Conservation (phyloP, 2,113 vertebrate genomes). For the Charina bottae region DNA sequence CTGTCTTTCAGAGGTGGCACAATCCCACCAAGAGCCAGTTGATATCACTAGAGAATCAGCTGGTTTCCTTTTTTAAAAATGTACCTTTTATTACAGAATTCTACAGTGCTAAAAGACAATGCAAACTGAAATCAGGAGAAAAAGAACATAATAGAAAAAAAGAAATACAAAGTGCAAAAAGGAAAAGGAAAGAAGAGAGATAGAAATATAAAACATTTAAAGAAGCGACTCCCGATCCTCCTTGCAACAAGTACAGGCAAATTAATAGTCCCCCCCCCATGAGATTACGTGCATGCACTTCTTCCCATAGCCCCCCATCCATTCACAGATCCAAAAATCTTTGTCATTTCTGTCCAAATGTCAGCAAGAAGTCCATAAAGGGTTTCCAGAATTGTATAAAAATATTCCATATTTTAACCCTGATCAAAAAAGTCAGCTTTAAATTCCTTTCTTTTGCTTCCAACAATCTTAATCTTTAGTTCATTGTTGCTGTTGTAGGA, state of each 20-base stretch:
- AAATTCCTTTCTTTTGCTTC: neutral
- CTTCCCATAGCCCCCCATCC: neutral
- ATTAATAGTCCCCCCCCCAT: neutral
- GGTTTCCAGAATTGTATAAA: neutral
- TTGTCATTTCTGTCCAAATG: neutral
- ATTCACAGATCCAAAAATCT: neutral
- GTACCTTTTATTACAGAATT: neutral
- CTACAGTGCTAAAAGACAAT: neutral
- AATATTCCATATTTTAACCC: neutral
- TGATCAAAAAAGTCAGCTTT: neutral
- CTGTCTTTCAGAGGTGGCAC: neutral
- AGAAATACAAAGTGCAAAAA: neutral
- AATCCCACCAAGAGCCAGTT: neutral
- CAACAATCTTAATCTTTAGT: neutral
- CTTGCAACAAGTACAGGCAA: neutral
- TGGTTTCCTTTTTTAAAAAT: neutral
- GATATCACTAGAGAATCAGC: no score
- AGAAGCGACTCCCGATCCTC: neutral
- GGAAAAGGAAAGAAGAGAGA: neutral
- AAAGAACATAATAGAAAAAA: neutral
- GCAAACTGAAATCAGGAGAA: neutral
- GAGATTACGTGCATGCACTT: fast-evolving
- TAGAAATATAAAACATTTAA: neutral
- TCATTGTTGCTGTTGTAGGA: neutral
- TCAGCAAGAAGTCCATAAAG: neutral